Base-by-base conservation (phyloP, 2,113 vertebrate genomes). In the Chrysochloris asiatica region DNA sequence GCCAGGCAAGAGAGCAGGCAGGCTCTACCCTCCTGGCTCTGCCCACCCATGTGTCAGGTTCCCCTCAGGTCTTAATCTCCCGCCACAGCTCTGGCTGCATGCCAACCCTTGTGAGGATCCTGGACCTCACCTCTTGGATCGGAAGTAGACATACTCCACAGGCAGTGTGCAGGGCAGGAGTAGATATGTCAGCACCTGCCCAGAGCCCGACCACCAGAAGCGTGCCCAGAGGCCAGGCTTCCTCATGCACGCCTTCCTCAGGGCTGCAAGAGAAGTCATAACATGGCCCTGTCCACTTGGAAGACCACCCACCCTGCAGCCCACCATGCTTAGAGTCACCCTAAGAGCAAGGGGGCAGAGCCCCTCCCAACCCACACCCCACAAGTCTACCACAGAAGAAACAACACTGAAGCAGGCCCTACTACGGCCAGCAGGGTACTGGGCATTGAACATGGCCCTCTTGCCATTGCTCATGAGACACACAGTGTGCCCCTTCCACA, bases 111-210 rank as follows among this genome's bases (percentile, higher is more conserved):
- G 17, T 4, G 2, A 3, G 45, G n/a, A 50, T 7, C 4, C 8
- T n/a, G 26, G 21, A 11, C 8, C 95, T 94, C 33, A 94, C 94
- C 88, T 93, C 71, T 65, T 56, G 83, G 85, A 47, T 52, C 26
- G 47, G 77, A 92, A 89, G 83, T 93, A 96, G 72, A 52, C 0
- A 0, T 78, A 90, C n/a, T 96, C 47, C 0, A 96, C 67, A 45
- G 95, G 95, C 80, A 96, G 88, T 0, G 43, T 91, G 26, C 11
- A 94, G 21, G 5, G 95, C 73, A 95, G 75, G 45, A 93, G 54
- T 59, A 93, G 47, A 71, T 92, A 95, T 0, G 47, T 86, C 48
- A 96, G 63, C 0, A 0, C 16, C 76, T 10, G 26, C 10, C 95
- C 91, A 0, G 63, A 93, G 17, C 30, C 1, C 0, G 87, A 95